Percentiles rank a stretch among this genome's conserved stretches.
Evolutionary conservation across 1,140 invertebrate genomes (phyloP).

Genomic region (Cataglyphis hispanica): DNA sequence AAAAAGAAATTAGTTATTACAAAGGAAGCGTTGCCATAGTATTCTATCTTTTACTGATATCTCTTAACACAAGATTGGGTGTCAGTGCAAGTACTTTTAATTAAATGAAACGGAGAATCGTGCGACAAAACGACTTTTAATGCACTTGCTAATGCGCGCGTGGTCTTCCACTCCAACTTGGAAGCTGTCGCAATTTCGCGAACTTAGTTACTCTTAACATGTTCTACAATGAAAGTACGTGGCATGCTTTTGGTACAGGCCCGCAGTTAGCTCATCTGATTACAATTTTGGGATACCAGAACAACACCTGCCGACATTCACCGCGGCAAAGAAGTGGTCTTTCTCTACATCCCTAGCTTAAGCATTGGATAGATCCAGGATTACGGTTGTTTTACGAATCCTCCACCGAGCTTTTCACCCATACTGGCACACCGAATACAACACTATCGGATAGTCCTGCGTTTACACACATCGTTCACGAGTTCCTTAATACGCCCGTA

Average conservation of each 20-base stretch:
- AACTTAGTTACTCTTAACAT: constrained; percentile 33
- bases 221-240: constrained; percentile 29
- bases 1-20: background rate
- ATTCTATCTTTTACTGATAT: constrained; percentile 2
- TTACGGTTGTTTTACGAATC: constrained; percentile 70
- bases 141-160: constrained; percentile 8
- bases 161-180: background rate
- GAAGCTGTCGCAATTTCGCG: constrained; percentile 30
- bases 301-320: constrained; percentile 48
- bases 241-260: background rate
- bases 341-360: constrained; percentile 2
- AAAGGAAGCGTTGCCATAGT: background rate
- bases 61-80: background rate
- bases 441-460: constrained; percentile 32
- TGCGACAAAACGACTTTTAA: constrained; percentile 25
- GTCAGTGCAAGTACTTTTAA: constrained; percentile 14
- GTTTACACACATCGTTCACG: constrained; percentile 69
- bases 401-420: constrained; percentile 21
- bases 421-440: background rate
- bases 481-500: constrained; percentile 66
- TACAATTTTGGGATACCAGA: constrained; percentile 45
- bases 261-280: constrained; percentile 52
- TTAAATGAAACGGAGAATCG: background rate
- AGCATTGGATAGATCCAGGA: constrained; percentile 43
- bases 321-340: constrained; percentile 45